Conservation (phyloP, 2,888 invertebrate species). For the Dryomyza anilis region DNA sequence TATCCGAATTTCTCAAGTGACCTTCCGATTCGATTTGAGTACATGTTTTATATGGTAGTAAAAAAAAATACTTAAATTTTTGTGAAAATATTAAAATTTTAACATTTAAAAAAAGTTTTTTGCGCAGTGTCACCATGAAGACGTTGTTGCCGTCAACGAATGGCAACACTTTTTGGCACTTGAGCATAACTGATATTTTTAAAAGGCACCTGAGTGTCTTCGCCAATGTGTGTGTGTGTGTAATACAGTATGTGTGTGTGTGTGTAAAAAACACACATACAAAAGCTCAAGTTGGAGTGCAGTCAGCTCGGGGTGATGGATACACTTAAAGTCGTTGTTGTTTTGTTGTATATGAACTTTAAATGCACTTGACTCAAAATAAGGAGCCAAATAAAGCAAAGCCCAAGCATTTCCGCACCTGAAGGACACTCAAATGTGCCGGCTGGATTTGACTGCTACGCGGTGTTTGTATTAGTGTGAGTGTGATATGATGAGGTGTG, state of each 20-base stretch:
- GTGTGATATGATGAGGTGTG: not conserved
- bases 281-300: too few relatives aligned
- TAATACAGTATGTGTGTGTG: constrained; percentile 19
- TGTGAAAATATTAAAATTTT: too few relatives aligned
- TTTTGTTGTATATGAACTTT: constrained; percentile 20
- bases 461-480: not conserved
- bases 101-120: not conserved
- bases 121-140: not conserved
- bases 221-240: constrained; percentile 23
- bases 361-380: constrained; percentile 21
- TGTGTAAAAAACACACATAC: not conserved
- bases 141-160: not conserved
- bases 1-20: too few relatives aligned
- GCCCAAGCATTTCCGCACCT: constrained; percentile 14
- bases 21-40: too few relatives aligned
- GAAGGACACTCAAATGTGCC: constrained; percentile 12
- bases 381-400: constrained; percentile 12
- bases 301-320: not conserved
- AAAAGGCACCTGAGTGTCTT: not conserved
- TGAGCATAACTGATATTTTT: constrained; percentile 39
- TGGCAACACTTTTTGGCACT: constrained; percentile 36
- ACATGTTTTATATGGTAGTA: too few relatives aligned
- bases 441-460: constrained; percentile 4
- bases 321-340: not conserved
- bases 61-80: too few relatives aligned